phyloP scores from a whole-genome alignment of 2,888 invertebrate genomes.

The Eupithecia subfuscata region DNA sequence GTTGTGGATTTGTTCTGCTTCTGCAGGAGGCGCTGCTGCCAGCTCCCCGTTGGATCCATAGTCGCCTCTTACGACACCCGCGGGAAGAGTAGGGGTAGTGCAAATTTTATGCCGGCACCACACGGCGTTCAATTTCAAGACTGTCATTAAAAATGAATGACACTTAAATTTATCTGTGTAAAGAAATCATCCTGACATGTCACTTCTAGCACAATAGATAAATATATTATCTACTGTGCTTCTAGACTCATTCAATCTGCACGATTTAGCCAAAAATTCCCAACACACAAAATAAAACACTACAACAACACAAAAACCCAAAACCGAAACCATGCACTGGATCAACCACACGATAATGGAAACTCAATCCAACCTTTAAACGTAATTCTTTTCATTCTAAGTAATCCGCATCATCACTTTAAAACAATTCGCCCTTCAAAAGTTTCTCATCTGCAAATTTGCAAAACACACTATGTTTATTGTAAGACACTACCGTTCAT shows the following conservation, averaged over 20 bases:
- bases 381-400: constrained; percentile 11
- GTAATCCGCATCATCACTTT: constrained; percentile 11
- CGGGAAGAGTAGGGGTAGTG: neutral
- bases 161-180: neutral
- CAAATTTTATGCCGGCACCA: neutral
- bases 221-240: no score
- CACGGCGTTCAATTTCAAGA: neutral
- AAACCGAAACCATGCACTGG: constrained; percentile 1
- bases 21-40: neutral
- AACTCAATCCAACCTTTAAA: constrained; percentile 13
- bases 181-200: neutral
- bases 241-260: neutral
- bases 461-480: neutral
- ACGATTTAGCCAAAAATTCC: neutral
- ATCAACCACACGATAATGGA: neutral
- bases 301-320: constrained; percentile 6
- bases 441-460: constrained; percentile 4
- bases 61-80: neutral
- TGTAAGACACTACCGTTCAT: constrained; percentile 4
- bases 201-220: no score
- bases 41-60: neutral
- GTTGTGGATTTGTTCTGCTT: neutral
- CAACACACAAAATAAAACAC: neutral
- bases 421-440: neutral
- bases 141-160: neutral